Percentiles rank a stretch among this genome's conserved stretches.
Conservation (phyloP, 2,113 vertebrate species). For the Cheilinus undulatus region DNA sequence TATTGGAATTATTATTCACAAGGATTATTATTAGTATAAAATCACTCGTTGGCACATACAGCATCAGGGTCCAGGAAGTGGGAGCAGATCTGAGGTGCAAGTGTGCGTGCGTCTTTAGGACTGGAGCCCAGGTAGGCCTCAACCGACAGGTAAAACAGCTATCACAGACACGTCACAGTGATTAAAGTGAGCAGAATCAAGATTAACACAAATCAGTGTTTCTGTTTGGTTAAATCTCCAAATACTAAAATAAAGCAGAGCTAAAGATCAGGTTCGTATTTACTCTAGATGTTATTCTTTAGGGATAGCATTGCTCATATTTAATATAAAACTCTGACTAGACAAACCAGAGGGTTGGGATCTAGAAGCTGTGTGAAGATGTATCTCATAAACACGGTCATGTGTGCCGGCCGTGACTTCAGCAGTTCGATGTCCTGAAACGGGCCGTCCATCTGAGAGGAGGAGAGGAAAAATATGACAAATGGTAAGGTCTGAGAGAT, state of each 20-base stretch:
- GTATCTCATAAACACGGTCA: conserved; percentile 92
- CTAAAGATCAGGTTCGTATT: not conserved
- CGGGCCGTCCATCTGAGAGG: conserved; percentile 86
- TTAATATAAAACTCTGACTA: not conserved
- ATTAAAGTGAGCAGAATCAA: not conserved
- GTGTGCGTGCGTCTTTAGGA: conserved; percentile 86
- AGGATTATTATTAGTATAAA: not conserved
- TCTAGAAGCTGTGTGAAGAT: conserved; percentile 93
- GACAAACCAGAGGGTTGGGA: conserved; percentile 90
- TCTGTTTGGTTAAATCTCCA: not conserved
- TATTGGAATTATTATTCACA: not conserved
- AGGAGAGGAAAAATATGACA: not conserved
- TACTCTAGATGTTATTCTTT: not conserved
- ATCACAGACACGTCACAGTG: not conserved
- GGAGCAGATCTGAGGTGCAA: conserved; percentile 91
- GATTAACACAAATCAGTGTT: not conserved
- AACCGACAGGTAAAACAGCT: conserved; percentile 93
- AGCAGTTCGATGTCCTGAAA: conserved; percentile 92
- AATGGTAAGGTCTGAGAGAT: fast-evolving
- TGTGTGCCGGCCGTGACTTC: conserved; percentile 89
- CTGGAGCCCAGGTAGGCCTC: conserved; percentile 90
- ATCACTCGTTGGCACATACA: conserved; percentile 76
- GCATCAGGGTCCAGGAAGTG: conserved; percentile 91
- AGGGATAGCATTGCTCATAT: too few relatives aligned
- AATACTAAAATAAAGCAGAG: not conserved